Evolutionary conservation across 2,888 invertebrate species (phyloP), one percentile per base, ranked within the genome.

Genomic region (Drosophila dives): DNA sequence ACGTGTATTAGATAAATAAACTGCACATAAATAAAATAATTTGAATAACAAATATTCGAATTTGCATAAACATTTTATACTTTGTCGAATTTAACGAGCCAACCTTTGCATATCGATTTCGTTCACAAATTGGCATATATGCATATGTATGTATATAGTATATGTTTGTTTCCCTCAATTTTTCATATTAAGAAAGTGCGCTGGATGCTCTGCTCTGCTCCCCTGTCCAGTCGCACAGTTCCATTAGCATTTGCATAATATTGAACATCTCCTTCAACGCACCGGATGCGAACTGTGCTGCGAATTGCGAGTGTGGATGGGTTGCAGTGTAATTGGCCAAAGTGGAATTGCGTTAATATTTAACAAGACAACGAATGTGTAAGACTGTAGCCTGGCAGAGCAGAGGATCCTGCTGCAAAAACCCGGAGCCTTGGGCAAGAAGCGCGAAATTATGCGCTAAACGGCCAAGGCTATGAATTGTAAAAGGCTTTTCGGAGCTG

Each of bases 341-440:
- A 90, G 89, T 83, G 81, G 77, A 89, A 86, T 90, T 90, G 84
- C 87, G 84, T 87, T 90, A 90, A 87, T 87, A 87, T 87, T 87
- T 87, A 89, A 87, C 76, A 77, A 87, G 87, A 61, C 72, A 72
- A 70, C 72, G 64, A 77, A 79, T 84, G 72, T 84, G 82, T 73
- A 79, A 76, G 77, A 70, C 70, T 65, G 86, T 73, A 81, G 73
- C 53, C 71, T 72, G 64, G 53, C 77, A 54, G 54, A 40, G 50
- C 17, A 40, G 42, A 38, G 38, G 58, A 72, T 54, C 51, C 70
- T 53, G 60, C 61, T 70, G 51, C 53, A 45, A 26, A 50, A 40
- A 29, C 36, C 36, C 54, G 55, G 12, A 61, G 62, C 64, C 74
- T 72, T 72, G 65, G 62, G 45, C 49, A 56, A 48, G n/a, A 72